Percentiles rank a stretch among this genome's conserved stretches.
These are phyloP conservation scores for Parapsyche elsis DNA, from an alignment of 1,140 invertebrate species.

Conservation along the genomic window DNA sequence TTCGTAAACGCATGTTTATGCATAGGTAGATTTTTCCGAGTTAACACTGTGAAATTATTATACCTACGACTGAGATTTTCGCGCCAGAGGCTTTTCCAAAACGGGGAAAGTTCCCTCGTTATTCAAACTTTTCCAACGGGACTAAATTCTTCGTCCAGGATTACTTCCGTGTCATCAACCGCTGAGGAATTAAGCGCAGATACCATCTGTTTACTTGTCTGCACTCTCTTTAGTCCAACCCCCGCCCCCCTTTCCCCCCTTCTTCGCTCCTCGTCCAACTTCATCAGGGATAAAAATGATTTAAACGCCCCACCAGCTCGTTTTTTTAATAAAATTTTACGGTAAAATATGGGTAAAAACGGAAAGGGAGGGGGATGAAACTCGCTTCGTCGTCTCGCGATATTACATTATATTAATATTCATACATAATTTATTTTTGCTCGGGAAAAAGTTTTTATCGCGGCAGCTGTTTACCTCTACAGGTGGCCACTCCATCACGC, in stretches of 20 bases:
- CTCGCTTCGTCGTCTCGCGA: slow-evolving; percentile 33
- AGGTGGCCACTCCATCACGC: slow-evolving; percentile 53
- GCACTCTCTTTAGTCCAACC: neutral
- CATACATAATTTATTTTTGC: slow-evolving; percentile 57
- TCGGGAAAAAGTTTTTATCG: slow-evolving; percentile 52
- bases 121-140: neutral
- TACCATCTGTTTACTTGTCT: slow-evolving; percentile 41
- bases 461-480: slow-evolving; percentile 50
- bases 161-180: slow-evolving; percentile 26
- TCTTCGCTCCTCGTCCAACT: slow-evolving; percentile 1
- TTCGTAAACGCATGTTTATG: too few relatives aligned
- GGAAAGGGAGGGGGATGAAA: slow-evolving; percentile 2
- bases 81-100: too few relatives aligned
- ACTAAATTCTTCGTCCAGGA: neutral
- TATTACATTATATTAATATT: slow-evolving; percentile 56
- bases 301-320: slow-evolving; percentile 22
- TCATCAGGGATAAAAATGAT: slow-evolving; percentile 27
- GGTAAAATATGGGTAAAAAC: slow-evolving; percentile 50
- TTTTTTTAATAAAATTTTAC: slow-evolving; percentile 53
- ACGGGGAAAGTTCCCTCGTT: neutral
- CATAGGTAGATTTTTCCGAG: too few relatives aligned
- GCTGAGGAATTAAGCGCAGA: slow-evolving; percentile 22
- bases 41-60: too few relatives aligned
- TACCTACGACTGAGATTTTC: too few relatives aligned
- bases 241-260: neutral